These are phyloP conservation scores for Diabrotica undecimpunctata DNA, from an alignment of 1,140 invertebrate species.

Conservation along the genomic window DNA sequence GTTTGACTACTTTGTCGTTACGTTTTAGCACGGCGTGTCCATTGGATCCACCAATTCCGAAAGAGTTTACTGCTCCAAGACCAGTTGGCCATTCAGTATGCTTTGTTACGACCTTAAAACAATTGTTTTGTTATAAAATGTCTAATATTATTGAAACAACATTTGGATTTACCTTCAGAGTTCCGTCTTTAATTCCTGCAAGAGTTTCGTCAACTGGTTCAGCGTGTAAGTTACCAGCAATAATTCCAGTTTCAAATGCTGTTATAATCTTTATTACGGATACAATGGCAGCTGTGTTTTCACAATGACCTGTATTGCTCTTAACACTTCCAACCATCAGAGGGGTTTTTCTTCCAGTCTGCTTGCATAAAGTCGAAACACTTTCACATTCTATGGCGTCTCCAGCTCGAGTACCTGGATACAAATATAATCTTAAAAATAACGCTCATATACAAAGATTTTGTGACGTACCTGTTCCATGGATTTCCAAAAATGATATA, in stretches of 20 bases:
- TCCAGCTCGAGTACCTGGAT: conserved; percentile 58
- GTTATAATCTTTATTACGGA: conserved; percentile 78
- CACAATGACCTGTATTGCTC: conserved; percentile 89
- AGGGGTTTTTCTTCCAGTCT: conserved; percentile 57
- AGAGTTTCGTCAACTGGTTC: conserved; percentile 69
- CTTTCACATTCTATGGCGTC: conserved; percentile 85
- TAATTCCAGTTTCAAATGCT: conserved; percentile 60
- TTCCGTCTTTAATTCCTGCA: conserved; percentile 63
- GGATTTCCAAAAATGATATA: conserved; percentile 62
- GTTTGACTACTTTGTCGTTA: conserved; percentile 1
- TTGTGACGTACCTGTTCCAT: conserved; percentile 45
- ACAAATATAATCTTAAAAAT: too few relatives aligned
- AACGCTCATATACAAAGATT: too few relatives aligned
- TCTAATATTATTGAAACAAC: conserved; percentile 36
- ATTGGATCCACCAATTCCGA: conserved; percentile 59
- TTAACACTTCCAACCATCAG: conserved; percentile 85
- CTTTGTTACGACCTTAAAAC: conserved; percentile 25
- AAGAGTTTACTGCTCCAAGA: conserved; percentile 51
- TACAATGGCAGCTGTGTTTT: conserved; percentile 82
- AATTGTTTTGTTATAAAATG: conserved; percentile 33
- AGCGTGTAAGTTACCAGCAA: conserved; percentile 72
- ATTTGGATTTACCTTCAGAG: conserved; percentile 64
- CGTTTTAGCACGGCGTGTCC: conserved; percentile 62
- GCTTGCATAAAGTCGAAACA: conserved; percentile 77
- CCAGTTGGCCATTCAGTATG: conserved; percentile 49